These are phyloP conservation scores for Frieseomelitta varia DNA, from an alignment of 1,140 invertebrate species.

Conservation along the genomic window DNA sequence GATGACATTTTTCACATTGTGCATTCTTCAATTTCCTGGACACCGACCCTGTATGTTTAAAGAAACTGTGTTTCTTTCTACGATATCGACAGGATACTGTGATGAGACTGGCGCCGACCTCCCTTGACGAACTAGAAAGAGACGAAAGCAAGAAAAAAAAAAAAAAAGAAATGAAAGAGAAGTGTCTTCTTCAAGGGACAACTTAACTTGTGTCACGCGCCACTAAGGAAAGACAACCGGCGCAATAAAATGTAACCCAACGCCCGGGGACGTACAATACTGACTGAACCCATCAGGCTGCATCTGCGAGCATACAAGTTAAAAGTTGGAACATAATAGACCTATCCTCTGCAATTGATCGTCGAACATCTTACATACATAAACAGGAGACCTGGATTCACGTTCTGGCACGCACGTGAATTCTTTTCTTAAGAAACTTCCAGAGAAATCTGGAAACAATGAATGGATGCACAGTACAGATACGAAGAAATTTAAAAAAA, in stretches of 20 bases:
- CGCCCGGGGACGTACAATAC: constrained; percentile 11
- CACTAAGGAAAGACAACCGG: constrained; percentile 4
- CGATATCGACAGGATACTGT: constrained; percentile 7
- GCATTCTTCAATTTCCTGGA: constrained; percentile 40
- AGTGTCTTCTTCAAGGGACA: neutral
- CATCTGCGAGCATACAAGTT: neutral
- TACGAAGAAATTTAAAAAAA: neutral
- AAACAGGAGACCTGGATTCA: constrained; percentile 8
- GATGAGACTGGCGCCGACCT: constrained; percentile 60
- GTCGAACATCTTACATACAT: neutral
- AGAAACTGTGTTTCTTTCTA: neutral
- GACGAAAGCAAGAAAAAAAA: neutral
- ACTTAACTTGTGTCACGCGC: constrained; percentile 39
- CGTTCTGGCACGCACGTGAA: constrained; percentile 51
- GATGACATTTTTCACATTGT: neutral
- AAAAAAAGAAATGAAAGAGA: constrained; percentile 3
- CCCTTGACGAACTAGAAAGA: constrained; percentile 10
- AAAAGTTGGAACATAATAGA: neutral
- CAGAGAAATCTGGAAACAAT: neutral
- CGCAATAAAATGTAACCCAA: constrained; percentile 64
- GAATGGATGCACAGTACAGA: neutral
- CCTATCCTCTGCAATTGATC: neutral
- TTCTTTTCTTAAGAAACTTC: no score
- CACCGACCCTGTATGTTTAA: constrained; percentile 1
- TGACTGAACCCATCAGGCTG: neutral